Evolutionary conservation across 1,140 invertebrate species (phyloP).

Genomic region (Drosophila ironensis): DNA sequence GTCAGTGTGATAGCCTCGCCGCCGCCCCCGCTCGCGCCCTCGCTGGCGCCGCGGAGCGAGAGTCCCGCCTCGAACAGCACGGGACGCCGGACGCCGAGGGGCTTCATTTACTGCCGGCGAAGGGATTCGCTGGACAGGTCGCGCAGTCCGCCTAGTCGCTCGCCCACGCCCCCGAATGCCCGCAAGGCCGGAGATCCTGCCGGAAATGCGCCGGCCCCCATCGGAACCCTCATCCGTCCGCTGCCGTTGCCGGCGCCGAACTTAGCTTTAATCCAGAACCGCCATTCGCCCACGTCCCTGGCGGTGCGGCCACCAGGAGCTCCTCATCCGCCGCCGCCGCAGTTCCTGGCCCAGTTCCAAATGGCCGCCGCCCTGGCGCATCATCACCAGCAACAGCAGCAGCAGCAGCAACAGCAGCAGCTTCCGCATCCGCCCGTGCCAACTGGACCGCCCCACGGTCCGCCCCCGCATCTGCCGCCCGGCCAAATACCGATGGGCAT

Average conservation of each 20-base stretch:
- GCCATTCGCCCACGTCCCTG: slow-evolving; percentile 47
- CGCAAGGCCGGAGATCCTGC: slow-evolving; percentile 53
- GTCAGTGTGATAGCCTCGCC: slow-evolving; percentile 66
- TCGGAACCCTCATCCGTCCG: slow-evolving; percentile 81
- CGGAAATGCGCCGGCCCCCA: slow-evolving; percentile 53
- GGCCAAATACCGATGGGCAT: slow-evolving; percentile 80
- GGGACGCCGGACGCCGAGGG: slow-evolving; percentile 47
- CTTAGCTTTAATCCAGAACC: slow-evolving; percentile 67
- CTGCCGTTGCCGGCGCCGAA: slow-evolving; percentile 68
- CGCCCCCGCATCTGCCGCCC: slow-evolving; percentile 84
- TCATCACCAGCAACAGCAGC: slow-evolving; percentile 76
- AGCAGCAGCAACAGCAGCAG: slow-evolving; percentile 77
- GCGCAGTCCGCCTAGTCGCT: slow-evolving; percentile 77
- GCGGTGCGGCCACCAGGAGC: slow-evolving; percentile 71
- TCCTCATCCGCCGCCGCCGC: slow-evolving; percentile 84
- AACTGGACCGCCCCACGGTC: slow-evolving; percentile 70
- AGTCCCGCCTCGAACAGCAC: slow-evolving; percentile 49
- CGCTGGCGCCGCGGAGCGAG: slow-evolving; percentile 56
- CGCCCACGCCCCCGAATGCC: slow-evolving; percentile 45
- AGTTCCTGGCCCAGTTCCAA: slow-evolving; percentile 87
- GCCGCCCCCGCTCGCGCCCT: too few relatives aligned
- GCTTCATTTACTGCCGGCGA: slow-evolving; percentile 65
- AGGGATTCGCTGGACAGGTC: slow-evolving; percentile 62
- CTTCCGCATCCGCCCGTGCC: slow-evolving; percentile 65
- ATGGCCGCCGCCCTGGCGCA: slow-evolving; percentile 86